A percentile compares a stretch with the other conserved stretches of the same genome.
Conservation (phyloP, 2,113 vertebrate genomes). For the Clarias macrocephalus region DNA sequence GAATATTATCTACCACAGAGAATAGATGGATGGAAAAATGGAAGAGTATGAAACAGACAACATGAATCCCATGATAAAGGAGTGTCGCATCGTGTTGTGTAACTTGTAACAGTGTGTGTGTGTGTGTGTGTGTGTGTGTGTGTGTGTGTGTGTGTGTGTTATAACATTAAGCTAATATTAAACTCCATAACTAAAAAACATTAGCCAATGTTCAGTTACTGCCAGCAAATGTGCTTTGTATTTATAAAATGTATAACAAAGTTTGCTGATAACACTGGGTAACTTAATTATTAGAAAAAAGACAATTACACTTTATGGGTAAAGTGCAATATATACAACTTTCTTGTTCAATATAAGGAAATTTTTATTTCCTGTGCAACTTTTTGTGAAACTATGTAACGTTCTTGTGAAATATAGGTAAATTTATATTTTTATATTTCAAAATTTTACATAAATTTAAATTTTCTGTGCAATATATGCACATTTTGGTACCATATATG, state of each 20-base stretch:
- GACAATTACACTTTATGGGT: background rate
- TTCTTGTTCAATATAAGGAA: no score
- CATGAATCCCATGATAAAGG: background rate
- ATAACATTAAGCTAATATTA: background rate
- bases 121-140: background rate
- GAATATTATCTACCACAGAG: background rate
- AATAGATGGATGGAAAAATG: background rate
- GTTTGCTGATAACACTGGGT: background rate
- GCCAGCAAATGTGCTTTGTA: background rate
- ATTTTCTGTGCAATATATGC: no score
- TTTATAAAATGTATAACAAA: background rate
- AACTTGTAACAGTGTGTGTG: background rate
- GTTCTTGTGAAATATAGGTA: no score
- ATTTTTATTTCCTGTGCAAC: no score
- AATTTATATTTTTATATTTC: no score
- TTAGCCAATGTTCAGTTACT: background rate
- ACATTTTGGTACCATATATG: no score
- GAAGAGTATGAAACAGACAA: background rate
- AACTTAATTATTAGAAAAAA: background rate
- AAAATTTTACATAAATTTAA: no score
- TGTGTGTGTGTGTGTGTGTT: background rate
- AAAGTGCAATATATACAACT: no score
- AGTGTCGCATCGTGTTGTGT: background rate
- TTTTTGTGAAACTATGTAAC: no score
- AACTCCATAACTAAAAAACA: background rate